These are phyloP conservation scores for Hyles euphorbiae DNA, from an alignment of 1,140 invertebrate species.

Conservation along the genomic window DNA sequence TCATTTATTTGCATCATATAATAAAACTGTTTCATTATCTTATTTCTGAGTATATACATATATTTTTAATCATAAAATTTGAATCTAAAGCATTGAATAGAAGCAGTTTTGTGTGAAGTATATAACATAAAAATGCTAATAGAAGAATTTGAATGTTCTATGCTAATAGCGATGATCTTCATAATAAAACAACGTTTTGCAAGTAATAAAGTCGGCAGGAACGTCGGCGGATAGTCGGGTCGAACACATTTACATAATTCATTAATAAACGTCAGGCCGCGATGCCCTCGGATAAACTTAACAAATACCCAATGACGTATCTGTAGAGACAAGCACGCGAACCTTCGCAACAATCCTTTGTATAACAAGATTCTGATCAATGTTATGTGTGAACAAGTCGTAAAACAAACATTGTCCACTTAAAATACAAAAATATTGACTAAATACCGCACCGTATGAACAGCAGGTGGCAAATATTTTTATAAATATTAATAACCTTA, in stretches of 20 bases:
- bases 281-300: constrained; percentile 51
- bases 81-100: no score
- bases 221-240: constrained; percentile 24
- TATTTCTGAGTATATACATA: background rate
- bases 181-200: no score
- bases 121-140: no score
- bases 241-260: constrained; percentile 53
- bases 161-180: no score
- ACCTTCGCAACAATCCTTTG: constrained; percentile 5
- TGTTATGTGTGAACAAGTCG: background rate
- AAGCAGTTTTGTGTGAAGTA: no score
- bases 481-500: no score
- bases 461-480: no score
- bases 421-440: background rate
- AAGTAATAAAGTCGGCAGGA: constrained; percentile 36
- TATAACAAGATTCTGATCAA: background rate
- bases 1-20: background rate
- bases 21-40: background rate
- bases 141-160: no score
- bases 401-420: constrained; percentile 3
- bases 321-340: constrained; percentile 8
- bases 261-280: constrained; percentile 51
- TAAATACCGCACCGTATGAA: no score
- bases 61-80: no score
- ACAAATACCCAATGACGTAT: constrained; percentile 44